Evolutionary conservation across 2,888 invertebrate species (phyloP), one percentile per base, ranked within the genome.

Genomic region (Megaustenia siamemsis): DNA sequence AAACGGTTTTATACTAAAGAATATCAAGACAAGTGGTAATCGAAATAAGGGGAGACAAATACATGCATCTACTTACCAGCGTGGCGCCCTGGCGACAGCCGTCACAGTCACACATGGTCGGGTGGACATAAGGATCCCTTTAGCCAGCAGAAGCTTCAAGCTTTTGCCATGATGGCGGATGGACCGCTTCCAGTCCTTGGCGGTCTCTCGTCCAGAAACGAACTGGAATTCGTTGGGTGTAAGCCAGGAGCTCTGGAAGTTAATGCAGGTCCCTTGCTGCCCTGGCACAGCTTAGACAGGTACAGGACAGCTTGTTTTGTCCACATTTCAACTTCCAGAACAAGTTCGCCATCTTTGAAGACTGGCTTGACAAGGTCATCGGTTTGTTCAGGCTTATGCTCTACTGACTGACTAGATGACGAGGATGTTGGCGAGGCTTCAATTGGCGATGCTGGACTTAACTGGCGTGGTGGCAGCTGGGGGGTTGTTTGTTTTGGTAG

Each of bases 221-320:
- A 91, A 92, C 89, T 94, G 94, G 87, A 94, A 94, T 89, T 94
- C 94, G 89, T 94, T 94, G 24, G 94, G 94, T 12, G 94, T 94
- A 15, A 94, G 90, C 93, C 94, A 94, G 73, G 92, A 90, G 56
- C 91, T 91, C 86, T 93, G 92, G 89, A 93, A 94, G 18, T 91
- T 87, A 85, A 94, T 94, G 86, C 94, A 94, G 93, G 93, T 12
- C 94, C 94, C 87, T 94, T 94, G 75, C 93, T 93, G 21, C 94
- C 94, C 88, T 94, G 94, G 88, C 94, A 94, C 49, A 94, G 90
- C 82, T 92, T 90, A 28, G 93, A 92, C 85, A 94, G 86, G 88
- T 94, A 94, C 88, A 94, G 88, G 83, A 89, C 86, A 35, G 91
- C 94, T 76, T 91, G 90, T 88, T 94, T 94, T 43, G 90, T 89